phyloP scores from a whole-genome alignment of 2,113 vertebrate species.

The Poecile atricapillus region DNA sequence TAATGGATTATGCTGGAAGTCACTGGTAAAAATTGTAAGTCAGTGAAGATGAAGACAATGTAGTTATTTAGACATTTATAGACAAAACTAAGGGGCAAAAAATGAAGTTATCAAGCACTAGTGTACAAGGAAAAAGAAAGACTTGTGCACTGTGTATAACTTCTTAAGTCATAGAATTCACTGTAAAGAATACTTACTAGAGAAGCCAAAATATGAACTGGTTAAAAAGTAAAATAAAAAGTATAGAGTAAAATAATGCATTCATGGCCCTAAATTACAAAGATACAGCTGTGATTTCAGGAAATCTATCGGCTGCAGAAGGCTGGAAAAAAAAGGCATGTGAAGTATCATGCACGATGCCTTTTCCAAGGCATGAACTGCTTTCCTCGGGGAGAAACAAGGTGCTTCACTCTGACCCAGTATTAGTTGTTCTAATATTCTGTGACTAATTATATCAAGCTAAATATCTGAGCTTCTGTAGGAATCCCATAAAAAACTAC shows the following conservation, averaged over 20 bases:
- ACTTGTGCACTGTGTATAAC: not conserved
- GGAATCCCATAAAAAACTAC: not conserved
- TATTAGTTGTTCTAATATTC: not conserved
- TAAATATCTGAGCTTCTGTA: not conserved
- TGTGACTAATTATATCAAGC: not conserved
- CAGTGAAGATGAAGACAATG: not conserved
- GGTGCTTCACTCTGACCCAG: not conserved
- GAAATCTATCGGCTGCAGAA: not conserved
- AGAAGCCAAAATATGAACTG: not conserved
- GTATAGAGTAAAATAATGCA: not conserved
- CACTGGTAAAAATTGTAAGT: not conserved
- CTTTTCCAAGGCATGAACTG: not conserved
- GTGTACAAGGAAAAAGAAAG: not conserved
- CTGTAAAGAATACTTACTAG: not conserved
- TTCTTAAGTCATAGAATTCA: not conserved
- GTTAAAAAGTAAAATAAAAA: not conserved
- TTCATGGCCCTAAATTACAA: not conserved
- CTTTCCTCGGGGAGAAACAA: not conserved
- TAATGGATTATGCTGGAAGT: not conserved
- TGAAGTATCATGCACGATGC: not conserved
- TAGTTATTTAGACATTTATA: not conserved
- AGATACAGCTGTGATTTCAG: not conserved
- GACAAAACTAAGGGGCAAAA: not conserved
- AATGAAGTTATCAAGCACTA: not conserved
- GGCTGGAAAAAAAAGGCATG: not conserved